Base-by-base conservation (phyloP, 2,113 vertebrate genomes). In the Phaethon lepturus region DNA sequence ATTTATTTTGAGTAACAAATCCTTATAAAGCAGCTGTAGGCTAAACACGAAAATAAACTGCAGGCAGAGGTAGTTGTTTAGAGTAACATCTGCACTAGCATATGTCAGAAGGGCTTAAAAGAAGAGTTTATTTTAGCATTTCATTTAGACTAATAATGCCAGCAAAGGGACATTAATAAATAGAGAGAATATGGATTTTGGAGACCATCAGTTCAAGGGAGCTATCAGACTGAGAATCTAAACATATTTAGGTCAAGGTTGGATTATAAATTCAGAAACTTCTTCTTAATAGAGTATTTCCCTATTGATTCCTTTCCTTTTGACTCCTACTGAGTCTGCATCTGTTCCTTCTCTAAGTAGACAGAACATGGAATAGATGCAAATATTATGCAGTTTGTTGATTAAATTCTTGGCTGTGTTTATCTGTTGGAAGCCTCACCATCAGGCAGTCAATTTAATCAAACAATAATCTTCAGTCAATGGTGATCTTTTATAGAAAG, bases 161-260 rank as follows among this genome's bases (percentile, higher is more conserved):
- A 93, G 56, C 10, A 93, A 90, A 75, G 18, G 40, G 58, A 71
- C 49, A 28, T 88, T 62, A 67, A 73, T 93, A 88, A 82, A 83
- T 26, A 80, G 74, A 90, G 55, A 87, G 35, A 94, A 82, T 64
- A 85, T 17, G 40, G 92, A 87, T 81, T 93, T 96, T 19, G 8
- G 38, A 95, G 35, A 45, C 23, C 28, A 86, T 64, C 68, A 77
- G 40, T 90, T 86, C 35, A 78, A 94, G 72, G 79, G 77, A 91
- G 53, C 74, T 91, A 53, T 71, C 26, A 15, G 75, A 77, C 62
- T 62, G 79, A 93, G 71, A 71, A 90, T 94, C 58, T 79, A 71
- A 93, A 50, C 28, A 85, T 95, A 96, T 96, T 95, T 96, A 95
- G 89, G 97, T 97, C 94, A 98, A 97, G 89, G 95, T 94, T 97